Base-by-base conservation (phyloP, 92 coral and sea anemone species). In the Hydrozoanthus gracilis region DNA sequence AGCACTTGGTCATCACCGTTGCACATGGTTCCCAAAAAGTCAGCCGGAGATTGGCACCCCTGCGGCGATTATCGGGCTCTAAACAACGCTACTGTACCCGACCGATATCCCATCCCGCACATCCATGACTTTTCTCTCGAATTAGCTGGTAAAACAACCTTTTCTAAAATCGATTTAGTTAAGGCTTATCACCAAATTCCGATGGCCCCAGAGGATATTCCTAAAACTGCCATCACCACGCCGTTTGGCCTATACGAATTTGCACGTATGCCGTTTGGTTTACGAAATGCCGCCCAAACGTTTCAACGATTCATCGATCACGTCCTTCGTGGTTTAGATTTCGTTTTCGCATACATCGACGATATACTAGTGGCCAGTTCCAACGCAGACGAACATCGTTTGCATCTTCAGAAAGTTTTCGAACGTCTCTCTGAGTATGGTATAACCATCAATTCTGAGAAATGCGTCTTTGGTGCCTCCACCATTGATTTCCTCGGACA, bases 141-240 rank as follows among this genome's bases (percentile, higher is more conserved):
- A 13, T 72, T 89, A 71, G 76, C 89, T 0, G 89, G 89, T 8
- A 12, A 39, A 8, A 86, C 87, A 54, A 71, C 71, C 6, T 84
- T 89, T 52, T 66, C 72, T 5, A 66, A 77, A 72, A 61, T 86
- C 45, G 86, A 86, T 50, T 73, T 76, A n/a, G 73, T 83, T 0
- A 67, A 84, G 16, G 88, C 90, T 75, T 90, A 86, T 77, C 92
- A 86, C 83, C 92, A 86, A 71, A 86, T 90, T 14, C 88, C 90
- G 7, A 86, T 90, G 15, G 60, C 39, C 20, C 60, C 58, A 15
- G 74, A 52, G 12, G 87, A 85, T 76, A 67, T 89, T 44, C 76
- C 87, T 12, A 89, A 86, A 64, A 89, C 89, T 6, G 87, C 89
- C 66, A 77, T 84, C 12, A 78, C 79, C 4, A 82, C 88, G 3